Evolutionary conservation across 2,797 vertebrate genomes (phyloP), one percentile per base, ranked within the genome.

Genomic region (Lutjanus campechanus): DNA sequence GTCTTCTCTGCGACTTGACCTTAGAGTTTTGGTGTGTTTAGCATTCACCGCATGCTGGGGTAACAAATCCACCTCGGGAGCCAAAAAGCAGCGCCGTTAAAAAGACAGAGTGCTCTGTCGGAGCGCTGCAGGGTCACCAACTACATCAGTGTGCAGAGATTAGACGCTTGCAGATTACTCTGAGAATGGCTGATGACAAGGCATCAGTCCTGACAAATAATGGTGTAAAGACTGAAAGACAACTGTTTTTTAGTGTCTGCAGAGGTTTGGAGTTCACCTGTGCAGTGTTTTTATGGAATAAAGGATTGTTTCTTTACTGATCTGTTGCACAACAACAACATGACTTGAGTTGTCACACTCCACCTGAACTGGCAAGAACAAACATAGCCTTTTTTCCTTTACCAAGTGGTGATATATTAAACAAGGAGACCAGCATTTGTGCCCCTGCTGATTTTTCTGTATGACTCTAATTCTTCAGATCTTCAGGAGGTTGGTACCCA

Each of bases 391-490:
- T 66, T 70, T 46, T 63, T 10, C 16, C 53, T 71, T 80, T 15
- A 71, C 69, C 29, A 58, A 77, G 73, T 73, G 62, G 46, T 80
- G 77, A 91, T 90, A 44, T 76, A 88, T 84, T 85, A 72, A 81
- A 83, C 65, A 88, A 80, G 67, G 41, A 79, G 81, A 72, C 73
- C 83, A 70, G 82, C 73, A 65, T 81, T 79, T 87, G 80, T 76
- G 71, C 79, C 22, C 82, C 85, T 72, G 81, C 77, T 93, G 87
- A 81, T 82, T 85, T 82, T 87, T 81, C 72, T 63, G 82, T 85
- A 56, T 76, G 81, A 88, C 88, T 92, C 82, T 91, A 93, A 93
- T 95, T 93, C 90, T 76, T 84, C 80, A 84, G 58, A 81, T 86
- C 91, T 80, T 69, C 88, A 87, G 91, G 93, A 90, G 86, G 83